Conservation (phyloP, 2,113 vertebrate genomes). For the Sylvietta virens region DNA sequence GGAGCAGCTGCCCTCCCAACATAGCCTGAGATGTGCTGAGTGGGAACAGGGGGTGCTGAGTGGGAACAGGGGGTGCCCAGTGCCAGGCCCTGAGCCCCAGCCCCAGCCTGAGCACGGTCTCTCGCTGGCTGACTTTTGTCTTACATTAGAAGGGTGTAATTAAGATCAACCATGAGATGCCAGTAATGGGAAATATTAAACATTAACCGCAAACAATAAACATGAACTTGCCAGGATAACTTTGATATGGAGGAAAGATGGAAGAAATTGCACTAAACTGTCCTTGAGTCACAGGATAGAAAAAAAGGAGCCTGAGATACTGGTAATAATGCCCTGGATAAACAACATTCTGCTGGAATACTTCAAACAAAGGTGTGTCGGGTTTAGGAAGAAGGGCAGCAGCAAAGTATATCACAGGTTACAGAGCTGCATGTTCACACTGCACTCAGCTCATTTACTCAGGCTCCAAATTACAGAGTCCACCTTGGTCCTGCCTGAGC, state of each 20-base stretch:
- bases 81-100: not conserved
- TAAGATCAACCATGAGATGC: constrained; percentile 46
- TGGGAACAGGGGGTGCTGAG: not conserved
- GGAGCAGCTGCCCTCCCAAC: not conserved
- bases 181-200: constrained; percentile 60
- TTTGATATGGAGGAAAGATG: constrained; percentile 14
- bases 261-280: constrained; percentile 42
- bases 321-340: constrained; percentile 41
- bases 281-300: constrained; percentile 25
- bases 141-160: constrained; percentile 28
- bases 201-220: constrained; percentile 61
- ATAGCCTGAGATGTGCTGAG: fast-evolving
- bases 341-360: constrained; percentile 32
- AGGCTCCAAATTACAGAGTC: not conserved
- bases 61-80: not conserved
- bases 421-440: not conserved
- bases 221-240: constrained; percentile 18
- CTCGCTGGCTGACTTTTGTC: not conserved
- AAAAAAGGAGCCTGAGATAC: constrained; percentile 31
- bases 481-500: not conserved
- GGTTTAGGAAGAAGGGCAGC: constrained; percentile 21
- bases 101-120: not conserved
- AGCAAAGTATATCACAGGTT: not conserved
- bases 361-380: constrained; percentile 48
- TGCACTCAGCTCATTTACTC: not conserved